Evolutionary conservation across 2,888 invertebrate species (phyloP), one percentile per base, ranked within the genome.

Genomic region (Athalia rosae): DNA sequence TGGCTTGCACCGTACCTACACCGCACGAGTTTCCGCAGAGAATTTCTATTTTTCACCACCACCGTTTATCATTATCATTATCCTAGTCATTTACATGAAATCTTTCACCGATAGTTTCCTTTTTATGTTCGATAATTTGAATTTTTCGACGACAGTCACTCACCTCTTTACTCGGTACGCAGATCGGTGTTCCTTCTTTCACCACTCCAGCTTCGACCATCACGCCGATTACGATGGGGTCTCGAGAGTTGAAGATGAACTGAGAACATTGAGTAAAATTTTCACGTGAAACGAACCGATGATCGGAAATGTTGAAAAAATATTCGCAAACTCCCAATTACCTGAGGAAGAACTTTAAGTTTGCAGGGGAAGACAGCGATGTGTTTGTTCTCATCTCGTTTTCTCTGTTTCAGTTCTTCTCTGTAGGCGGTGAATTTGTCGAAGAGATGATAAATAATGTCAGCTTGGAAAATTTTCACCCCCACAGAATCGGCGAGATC

Each of bases 391-490:
- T 99, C 98, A 84, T 98, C 98, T 47, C 98, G 94, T 88, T 98
- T 98, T 90, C 94, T 94, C 88, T 95, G 94, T 87, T 95, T 96
- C 76, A 98, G 91, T 85, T 99, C 98, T 78, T 98, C 98, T 80
- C 98, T 93, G 90, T 95, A 97, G 11, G 95, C 94, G 85, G 94
- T 98, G 92, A 99, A 99, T 90, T 96, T 96, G 91, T 99, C 99
- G 91, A 99, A 99, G 88, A 99, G 92, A 91, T 99, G 99, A 91
- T 99, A 99, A 88, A 99, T 99, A 89, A 99, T 99, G 91, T 99
- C 99, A 6, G 99, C 99, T 81, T 97, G 94, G 93, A 99, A 99
- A 89, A 99, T 97, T 91, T 95, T 97, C 76, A 99, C 98, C 77
- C 97, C 97, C 79, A 98, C 90, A 78, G 94, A 93, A 89, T 99